phyloP scores from a whole-genome alignment of 2,797 vertebrate genomes.

The Sebastes dallii region DNA sequence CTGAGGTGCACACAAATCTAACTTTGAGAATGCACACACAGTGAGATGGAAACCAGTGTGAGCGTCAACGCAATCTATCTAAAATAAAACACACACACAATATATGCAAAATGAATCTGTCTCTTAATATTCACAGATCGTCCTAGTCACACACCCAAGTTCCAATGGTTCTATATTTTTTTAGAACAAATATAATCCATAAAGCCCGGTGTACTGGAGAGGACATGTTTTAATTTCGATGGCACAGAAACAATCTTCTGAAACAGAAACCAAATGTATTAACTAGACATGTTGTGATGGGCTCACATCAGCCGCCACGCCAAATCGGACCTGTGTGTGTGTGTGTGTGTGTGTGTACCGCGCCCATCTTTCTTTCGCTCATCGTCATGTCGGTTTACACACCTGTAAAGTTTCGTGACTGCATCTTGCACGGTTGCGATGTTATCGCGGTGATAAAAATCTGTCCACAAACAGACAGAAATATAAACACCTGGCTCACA shows the following conservation, averaged over 20 bases:
- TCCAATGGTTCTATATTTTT: background rate
- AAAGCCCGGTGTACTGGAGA: background rate
- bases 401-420: too few relatives aligned
- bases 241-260: background rate
- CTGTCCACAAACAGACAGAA: too few relatives aligned
- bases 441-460: too few relatives aligned
- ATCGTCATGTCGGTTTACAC: too few relatives aligned
- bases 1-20: background rate
- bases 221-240: background rate
- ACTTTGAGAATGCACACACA: background rate
- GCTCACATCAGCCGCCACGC: too few relatives aligned
- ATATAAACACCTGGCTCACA: too few relatives aligned
- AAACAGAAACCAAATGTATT: background rate
- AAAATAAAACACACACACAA: background rate
- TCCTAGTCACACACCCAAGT: background rate
- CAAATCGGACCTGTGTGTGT: too few relatives aligned
- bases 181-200: background rate
- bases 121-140: background rate
- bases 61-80: background rate
- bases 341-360: too few relatives aligned
- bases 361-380: too few relatives aligned
- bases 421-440: too few relatives aligned
- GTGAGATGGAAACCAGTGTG: background rate
- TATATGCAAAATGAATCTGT: background rate
- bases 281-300: too few relatives aligned